Conservation (phyloP, 2,797 vertebrate genomes). For the Sciurus vulgaris region DNA sequence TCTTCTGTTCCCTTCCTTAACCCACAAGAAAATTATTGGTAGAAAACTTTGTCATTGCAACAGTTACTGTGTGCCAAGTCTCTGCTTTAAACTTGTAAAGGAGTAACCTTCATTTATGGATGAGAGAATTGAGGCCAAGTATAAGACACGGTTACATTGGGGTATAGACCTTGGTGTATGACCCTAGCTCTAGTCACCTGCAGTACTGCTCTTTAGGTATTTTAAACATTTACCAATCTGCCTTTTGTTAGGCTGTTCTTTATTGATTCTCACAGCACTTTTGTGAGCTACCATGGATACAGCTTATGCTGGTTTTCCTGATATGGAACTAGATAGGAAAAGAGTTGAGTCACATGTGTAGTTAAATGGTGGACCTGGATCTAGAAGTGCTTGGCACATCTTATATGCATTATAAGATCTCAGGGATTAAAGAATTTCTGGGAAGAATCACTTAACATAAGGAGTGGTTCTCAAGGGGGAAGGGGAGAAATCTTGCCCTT, state of each 20-base stretch:
- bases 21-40: conserved; percentile 33
- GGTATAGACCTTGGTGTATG: neutral
- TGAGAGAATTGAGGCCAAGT: neutral
- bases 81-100: too few relatives aligned
- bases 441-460: conserved; percentile 17
- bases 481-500: neutral
- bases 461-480: neutral
- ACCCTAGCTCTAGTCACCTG: neutral
- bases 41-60: neutral
- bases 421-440: conserved; percentile 36
- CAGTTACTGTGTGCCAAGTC: too few relatives aligned
- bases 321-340: conserved; percentile 21
- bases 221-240: neutral
- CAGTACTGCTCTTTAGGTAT: neutral
- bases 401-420: neutral
- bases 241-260: conserved; percentile 13
- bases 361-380: neutral
- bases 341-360: neutral
- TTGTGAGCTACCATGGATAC: neutral
- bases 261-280: conserved; percentile 12
- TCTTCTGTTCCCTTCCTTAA: neutral
- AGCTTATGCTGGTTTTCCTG: conserved; percentile 59
- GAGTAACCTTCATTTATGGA: neutral
- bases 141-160: neutral
- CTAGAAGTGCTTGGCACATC: neutral